phyloP scores from a whole-genome alignment of 2,797 vertebrate species.

The Silurus aristotelis region DNA sequence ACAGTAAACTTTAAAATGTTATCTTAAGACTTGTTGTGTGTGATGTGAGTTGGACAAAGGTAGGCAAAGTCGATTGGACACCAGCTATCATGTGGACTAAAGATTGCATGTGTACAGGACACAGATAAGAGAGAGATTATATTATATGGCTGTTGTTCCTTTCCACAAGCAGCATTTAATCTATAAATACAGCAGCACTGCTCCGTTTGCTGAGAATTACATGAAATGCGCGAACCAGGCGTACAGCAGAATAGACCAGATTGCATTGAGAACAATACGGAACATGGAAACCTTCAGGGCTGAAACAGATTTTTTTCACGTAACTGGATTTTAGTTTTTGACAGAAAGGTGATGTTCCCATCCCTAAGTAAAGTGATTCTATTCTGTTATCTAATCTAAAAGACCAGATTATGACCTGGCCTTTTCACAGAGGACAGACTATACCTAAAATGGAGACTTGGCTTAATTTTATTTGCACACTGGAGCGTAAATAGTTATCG shows the following conservation, averaged over 20 bases:
- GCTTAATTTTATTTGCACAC: background rate
- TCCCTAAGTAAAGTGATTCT: background rate
- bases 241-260: slow-evolving; percentile 25
- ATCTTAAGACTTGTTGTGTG: background rate
- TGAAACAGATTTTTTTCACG: slow-evolving; percentile 26
- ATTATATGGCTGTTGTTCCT: slow-evolving; percentile 3
- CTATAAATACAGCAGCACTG: background rate
- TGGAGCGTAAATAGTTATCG: background rate
- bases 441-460: background rate
- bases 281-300: slow-evolving; percentile 13
- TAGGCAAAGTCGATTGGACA: slow-evolving; percentile 6
- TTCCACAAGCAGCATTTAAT: background rate
- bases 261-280: slow-evolving; percentile 34
- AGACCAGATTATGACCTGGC: slow-evolving; percentile 7
- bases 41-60: background rate
- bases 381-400: slow-evolving; percentile 41
- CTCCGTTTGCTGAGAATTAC: background rate
- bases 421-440: slow-evolving; percentile 23
- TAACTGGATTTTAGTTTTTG: slow-evolving; percentile 41
- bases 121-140: slow-evolving; percentile 25
- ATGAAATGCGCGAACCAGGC: slow-evolving; percentile 15
- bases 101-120: background rate
- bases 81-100: background rate
- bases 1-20: background rate
- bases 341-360: slow-evolving; percentile 17